These are phyloP conservation scores for Apis florea DNA, from an alignment of 1,140 invertebrate genomes.

Conservation along the genomic window DNA sequence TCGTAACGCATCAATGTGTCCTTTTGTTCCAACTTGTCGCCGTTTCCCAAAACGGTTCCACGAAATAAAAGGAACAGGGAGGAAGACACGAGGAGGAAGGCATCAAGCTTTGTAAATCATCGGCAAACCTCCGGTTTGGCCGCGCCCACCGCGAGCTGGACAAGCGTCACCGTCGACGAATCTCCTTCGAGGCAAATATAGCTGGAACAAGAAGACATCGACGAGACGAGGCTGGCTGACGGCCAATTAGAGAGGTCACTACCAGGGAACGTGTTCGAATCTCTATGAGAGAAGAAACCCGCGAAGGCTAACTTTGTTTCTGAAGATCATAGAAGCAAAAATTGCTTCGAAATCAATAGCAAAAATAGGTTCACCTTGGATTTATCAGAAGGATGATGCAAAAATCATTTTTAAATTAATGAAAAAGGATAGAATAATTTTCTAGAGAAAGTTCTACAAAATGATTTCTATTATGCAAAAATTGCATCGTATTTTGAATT, in stretches of 20 bases:
- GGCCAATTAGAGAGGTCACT: slow-evolving; percentile 57
- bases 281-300: not conserved
- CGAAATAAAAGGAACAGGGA: not conserved
- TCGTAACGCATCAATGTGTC: too few relatives aligned
- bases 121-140: slow-evolving; percentile 15
- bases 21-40: slow-evolving; percentile 5
- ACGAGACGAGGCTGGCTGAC: slow-evolving; percentile 49
- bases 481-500: too few relatives aligned
- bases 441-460: too few relatives aligned
- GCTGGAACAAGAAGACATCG: slow-evolving; percentile 68
- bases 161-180: slow-evolving; percentile 62
- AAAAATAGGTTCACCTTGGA: too few relatives aligned
- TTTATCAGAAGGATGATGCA: too few relatives aligned
- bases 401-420: too few relatives aligned
- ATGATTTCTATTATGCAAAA: too few relatives aligned
- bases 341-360: too few relatives aligned
- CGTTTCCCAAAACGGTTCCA: not conserved
- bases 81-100: not conserved
- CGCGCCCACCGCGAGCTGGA: slow-evolving; percentile 15
- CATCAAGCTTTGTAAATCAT: slow-evolving; percentile 42
- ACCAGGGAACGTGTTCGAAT: not conserved
- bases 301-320: too few relatives aligned
- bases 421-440: too few relatives aligned
- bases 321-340: too few relatives aligned
- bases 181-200: slow-evolving; percentile 68